A percentile compares a stretch with the other conserved stretches of the same genome.
phyloP scores from a whole-genome alignment of 2,797 vertebrate genomes.

The Morus bassanus region DNA sequence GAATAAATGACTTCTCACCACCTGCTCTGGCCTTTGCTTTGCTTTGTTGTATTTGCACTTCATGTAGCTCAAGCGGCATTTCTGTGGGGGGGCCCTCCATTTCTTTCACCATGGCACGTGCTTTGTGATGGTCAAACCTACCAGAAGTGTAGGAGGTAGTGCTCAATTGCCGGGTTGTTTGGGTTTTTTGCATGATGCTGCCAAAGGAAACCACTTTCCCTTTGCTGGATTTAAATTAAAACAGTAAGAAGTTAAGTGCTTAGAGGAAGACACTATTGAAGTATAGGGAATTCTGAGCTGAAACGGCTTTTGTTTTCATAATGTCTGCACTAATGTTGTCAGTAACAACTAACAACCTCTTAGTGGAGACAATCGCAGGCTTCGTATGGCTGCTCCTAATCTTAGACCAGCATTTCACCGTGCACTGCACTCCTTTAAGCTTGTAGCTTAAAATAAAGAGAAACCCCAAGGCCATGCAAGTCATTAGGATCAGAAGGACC shows the following conservation, averaged over 20 bases:
- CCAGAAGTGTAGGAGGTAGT: background rate
- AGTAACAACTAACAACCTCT: background rate
- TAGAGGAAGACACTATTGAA: background rate
- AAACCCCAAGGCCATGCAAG: background rate
- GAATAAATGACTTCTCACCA: background rate
- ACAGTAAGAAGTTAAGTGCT: background rate
- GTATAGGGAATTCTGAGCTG: background rate
- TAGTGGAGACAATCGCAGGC: background rate
- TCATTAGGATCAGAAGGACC: background rate
- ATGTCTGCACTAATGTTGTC: background rate
- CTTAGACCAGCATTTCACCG: background rate
- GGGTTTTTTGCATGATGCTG: background rate
- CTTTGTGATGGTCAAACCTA: background rate
- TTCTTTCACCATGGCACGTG: background rate
- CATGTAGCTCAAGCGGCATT: background rate
- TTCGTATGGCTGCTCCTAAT: background rate
- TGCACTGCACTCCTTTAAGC: background rate
- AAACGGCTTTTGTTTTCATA: background rate
- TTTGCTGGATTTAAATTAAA: background rate
- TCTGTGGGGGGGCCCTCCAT: background rate
- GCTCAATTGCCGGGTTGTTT: background rate
- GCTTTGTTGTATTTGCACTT: background rate
- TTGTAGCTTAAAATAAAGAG: background rate
- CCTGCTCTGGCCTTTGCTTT: background rate
- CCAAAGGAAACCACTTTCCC: background rate